Base-by-base conservation (phyloP, 2,113 vertebrate species). In the Zosterops japonicus region DNA sequence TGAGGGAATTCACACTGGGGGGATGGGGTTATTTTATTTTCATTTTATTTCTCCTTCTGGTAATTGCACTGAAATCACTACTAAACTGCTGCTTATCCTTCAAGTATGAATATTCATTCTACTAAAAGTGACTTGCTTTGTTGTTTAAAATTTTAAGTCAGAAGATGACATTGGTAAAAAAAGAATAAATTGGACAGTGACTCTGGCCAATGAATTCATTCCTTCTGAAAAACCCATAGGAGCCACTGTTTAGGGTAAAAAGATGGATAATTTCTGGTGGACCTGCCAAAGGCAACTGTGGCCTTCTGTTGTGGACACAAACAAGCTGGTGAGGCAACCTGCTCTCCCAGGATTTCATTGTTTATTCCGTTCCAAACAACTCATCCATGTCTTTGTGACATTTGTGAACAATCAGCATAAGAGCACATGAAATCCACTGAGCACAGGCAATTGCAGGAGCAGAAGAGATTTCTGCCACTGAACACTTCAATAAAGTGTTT, bases 241-340 rank as follows among this genome's bases (percentile, higher is more conserved):
- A 74, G 31, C 20, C 39, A 55, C 36, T 2, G 24, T 80, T 46
- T 39, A 80, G 68, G 41, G 44, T 44, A 82, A 46, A 57, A 70
- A 4, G 55, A 76, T 3, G 3, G 61, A 21, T 78, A 56, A 91
- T 89, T 83, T 77, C 63, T 87, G 65, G 28, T 80, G 63, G 70
- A 68, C 36, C 46, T 95, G 83, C 89, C 89, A 93, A 94, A 91
- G 74, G 76, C 4, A 5, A 89, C 61, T 84, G 81, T 39, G 61
- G 89, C 86, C 89, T 94, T 96, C 93, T 95, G 93, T 50, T 91
- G 49, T 69, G 42, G 78, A 89, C 91, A 89, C 18, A 61, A 95
- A 80, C 81, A 95, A 87, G 78, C 55, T 93, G 76, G 47, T 86
- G 68, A 70, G 11, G 46, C 75, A 96, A 63, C 79, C 82, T 95